Evolutionary conservation across 2,113 vertebrate genomes (phyloP).

Genomic region (Tringa solitaria): DNA sequence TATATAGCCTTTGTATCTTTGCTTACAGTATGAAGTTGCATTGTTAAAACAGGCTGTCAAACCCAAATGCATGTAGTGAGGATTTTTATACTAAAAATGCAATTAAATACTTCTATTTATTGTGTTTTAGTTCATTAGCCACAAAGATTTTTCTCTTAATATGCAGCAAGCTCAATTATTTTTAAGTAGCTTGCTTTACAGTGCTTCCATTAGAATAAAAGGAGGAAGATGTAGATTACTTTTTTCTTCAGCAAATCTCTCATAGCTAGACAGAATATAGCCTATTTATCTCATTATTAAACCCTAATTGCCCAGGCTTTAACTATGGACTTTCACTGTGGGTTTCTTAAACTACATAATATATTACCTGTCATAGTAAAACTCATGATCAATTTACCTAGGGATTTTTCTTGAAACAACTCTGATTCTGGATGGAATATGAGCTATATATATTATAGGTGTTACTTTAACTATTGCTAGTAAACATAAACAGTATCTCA

Average conservation of each 20-base stretch:
- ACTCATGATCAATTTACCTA: not conserved
- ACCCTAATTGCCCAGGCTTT: not conserved
- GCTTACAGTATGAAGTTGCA: not conserved
- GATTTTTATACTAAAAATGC: constrained; percentile 5
- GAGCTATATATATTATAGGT: not conserved
- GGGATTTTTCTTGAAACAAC: not conserved
- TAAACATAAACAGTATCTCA: not conserved
- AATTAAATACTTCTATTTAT: not conserved
- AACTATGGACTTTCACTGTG: not conserved
- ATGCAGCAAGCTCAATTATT: not conserved
- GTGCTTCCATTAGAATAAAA: not conserved
- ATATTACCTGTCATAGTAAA: not conserved
- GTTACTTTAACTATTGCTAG: not conserved
- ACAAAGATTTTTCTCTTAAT: constrained; percentile 28
- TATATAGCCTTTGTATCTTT: not conserved
- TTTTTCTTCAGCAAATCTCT: not conserved
- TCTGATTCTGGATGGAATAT: not conserved
- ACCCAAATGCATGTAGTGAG: not conserved
- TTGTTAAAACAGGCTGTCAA: not conserved
- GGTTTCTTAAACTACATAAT: not conserved
- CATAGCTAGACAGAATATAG: not conserved
- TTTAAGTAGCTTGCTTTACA: not conserved
- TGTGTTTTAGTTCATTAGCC: constrained; percentile 41
- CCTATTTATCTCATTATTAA: not conserved
- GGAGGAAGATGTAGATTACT: not conserved